Conservation (phyloP, 2,888 invertebrate genomes). For the Iphiclides podalirius region DNA sequence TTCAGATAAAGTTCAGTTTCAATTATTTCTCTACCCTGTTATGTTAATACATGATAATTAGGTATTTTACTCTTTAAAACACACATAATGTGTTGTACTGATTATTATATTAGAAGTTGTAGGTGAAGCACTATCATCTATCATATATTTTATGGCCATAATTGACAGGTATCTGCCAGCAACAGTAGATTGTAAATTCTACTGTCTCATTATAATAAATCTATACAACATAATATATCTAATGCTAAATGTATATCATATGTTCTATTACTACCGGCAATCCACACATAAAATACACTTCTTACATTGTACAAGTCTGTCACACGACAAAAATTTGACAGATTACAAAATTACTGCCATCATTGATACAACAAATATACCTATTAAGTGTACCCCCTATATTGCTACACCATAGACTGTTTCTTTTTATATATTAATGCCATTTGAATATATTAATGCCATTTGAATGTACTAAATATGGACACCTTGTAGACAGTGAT, state of each 20-base stretch:
- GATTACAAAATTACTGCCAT: conserved; percentile 7
- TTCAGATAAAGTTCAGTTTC: neutral
- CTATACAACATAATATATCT: conserved; percentile 10
- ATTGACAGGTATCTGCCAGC: conserved; percentile 13
- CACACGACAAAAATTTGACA: conserved; percentile 7
- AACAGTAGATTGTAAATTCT: neutral
- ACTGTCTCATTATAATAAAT: neutral
- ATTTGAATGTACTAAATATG: neutral
- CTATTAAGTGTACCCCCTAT: too few relatives aligned
- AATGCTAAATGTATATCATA: conserved; percentile 7
- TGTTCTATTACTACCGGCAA: conserved; percentile 10
- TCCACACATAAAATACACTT: conserved; percentile 18
- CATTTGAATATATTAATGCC: conserved; percentile 1
- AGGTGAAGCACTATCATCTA: neutral
- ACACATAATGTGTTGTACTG: neutral
- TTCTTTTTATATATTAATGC: too few relatives aligned
- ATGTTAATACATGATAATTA: conserved; percentile 17
- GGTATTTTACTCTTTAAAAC: neutral
- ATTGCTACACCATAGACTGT: neutral
- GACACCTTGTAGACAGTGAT: neutral
- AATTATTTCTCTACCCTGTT: conserved; percentile 20
- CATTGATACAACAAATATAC: neutral
- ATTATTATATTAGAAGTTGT: neutral
- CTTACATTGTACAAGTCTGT: conserved; percentile 17
- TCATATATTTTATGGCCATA: neutral